Base-by-base conservation (phyloP, 37 sponge, comb jelly and placozoan species). In the Halichondria panicea region DNA sequence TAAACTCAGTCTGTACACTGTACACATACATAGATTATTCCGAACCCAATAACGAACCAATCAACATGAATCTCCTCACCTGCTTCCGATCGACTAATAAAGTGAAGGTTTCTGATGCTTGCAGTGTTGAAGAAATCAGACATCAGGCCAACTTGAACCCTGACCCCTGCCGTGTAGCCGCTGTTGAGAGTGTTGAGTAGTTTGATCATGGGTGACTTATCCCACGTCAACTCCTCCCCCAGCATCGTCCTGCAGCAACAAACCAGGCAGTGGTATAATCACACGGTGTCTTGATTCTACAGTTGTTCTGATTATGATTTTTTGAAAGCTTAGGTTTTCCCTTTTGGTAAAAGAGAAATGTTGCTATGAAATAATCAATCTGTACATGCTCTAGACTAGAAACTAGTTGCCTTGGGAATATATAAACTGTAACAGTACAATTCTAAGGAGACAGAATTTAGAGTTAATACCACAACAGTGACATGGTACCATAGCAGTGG, bases 111-210 rank as follows among this genome's bases (percentile, higher is more conserved):
- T 22, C 60, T 70, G 66, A 91, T 42, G 37, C 84, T 88, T n/a
- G 93, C 88, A 22, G 95, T 94, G 66, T 59, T 78, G 37, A 91
- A 8, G 75, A 91, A 87, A 34, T 91, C 95, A 13, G 45, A 35
- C 64, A 94, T 24, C 24, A 36, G 31, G 4, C 95, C 95, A 0
- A 94, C 63, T 22, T 77, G 66, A 21, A 87, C 66, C 43, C 92
- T 83, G 24, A 76, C 85, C 18, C 89, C 93, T 30, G 78, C 41
- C 7, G 63, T 74, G 76, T 93, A 93, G 46, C 93, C 93, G 57
- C 72, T 75, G 21, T 28, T 68, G 22, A 93, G 40, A 35, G 65
- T 64, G 42, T 72, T 65, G 8, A 88, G 62, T 32, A 93, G 69
- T 53, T 76, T 84, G 35, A 84, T 69, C 25, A 93, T 55, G 25